phyloP scores from a whole-genome alignment of 2,113 vertebrate species.

The Otolemur garnettii region DNA sequence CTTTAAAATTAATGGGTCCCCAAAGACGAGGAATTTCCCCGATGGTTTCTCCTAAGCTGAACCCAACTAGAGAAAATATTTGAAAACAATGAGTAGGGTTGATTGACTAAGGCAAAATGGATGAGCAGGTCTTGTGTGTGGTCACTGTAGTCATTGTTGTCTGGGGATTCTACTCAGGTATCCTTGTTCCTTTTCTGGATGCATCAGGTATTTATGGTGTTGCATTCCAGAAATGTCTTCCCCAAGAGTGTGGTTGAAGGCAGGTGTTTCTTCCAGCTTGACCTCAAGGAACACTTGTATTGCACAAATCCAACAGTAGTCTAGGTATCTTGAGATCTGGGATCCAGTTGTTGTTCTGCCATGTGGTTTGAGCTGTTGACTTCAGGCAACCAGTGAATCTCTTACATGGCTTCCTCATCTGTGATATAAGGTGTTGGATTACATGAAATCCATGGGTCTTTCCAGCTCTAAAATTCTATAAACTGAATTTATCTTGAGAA shows the following conservation, averaged over 20 bases:
- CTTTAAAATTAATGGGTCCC: conserved; percentile 60
- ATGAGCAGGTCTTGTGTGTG: background rate
- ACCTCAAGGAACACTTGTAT: background rate
- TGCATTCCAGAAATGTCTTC: background rate
- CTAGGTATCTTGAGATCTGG: background rate
- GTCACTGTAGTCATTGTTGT: background rate
- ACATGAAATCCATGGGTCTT: background rate
- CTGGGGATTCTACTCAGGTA: background rate
- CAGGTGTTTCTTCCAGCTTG: background rate
- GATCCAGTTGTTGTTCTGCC: background rate
- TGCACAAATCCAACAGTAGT: background rate
- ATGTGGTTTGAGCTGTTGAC: too few relatives aligned
- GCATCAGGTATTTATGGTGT: too few relatives aligned
- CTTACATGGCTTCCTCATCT: background rate
- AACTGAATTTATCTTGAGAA: background rate
- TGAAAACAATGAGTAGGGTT: background rate
- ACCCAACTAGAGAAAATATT: background rate
- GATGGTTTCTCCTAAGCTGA: background rate
- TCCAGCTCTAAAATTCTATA: background rate
- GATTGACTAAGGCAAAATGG: background rate
- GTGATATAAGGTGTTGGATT: background rate
- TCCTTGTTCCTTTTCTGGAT: background rate
- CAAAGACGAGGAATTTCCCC: conserved; percentile 11
- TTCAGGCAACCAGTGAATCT: fast-evolving
- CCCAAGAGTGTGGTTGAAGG: background rate